Percentiles rank a stretch among this genome's conserved stretches.
phyloP scores from a whole-genome alignment of 2,797 vertebrate species.

The Tragelaphus eurycerus region DNA sequence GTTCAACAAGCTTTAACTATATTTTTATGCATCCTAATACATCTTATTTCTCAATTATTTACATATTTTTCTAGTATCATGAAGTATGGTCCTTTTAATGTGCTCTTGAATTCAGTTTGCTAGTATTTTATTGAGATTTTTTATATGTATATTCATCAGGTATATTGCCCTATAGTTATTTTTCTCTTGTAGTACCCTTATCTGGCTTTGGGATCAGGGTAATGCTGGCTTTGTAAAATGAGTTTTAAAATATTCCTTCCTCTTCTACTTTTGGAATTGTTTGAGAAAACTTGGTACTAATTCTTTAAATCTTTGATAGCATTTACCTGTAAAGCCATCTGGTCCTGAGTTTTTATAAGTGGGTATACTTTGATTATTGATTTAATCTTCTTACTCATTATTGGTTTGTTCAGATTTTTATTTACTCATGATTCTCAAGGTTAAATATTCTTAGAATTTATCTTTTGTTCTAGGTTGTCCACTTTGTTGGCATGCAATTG shows the following conservation, averaged over 20 bases:
- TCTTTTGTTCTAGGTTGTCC: background rate
- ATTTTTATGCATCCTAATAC: background rate
- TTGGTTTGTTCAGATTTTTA: background rate
- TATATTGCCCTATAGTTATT: background rate
- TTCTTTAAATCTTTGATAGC: background rate
- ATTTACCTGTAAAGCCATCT: background rate
- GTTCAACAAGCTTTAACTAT: background rate
- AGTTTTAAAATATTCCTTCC: background rate
- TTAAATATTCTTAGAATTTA: background rate
- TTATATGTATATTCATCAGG: background rate
- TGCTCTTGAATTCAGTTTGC: background rate
- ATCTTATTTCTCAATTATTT: background rate
- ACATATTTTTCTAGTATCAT: background rate
- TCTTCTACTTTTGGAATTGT: background rate
- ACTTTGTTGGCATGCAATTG: background rate
- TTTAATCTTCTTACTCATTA: background rate
- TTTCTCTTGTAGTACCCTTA: background rate
- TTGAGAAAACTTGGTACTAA: background rate
- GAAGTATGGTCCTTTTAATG: background rate
- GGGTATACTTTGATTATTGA: background rate
- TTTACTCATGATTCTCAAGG: background rate
- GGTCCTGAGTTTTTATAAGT: background rate
- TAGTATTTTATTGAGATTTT: background rate
- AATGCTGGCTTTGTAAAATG: background rate
- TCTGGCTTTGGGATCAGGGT: background rate